Evolutionary conservation across 2,797 vertebrate genomes (phyloP).

Genomic region (Phataginus tetradactyla): DNA sequence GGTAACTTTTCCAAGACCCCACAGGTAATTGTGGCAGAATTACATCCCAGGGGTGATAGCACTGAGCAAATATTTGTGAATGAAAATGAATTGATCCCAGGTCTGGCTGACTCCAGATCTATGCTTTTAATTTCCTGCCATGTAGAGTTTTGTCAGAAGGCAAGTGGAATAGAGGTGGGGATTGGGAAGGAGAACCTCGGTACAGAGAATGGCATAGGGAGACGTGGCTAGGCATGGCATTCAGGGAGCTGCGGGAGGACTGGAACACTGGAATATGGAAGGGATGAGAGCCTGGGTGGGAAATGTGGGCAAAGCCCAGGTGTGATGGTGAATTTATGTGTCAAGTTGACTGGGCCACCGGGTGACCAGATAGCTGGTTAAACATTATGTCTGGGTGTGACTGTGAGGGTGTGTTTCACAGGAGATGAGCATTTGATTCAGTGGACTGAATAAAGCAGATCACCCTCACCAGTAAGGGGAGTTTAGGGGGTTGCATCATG

Average conservation of each 20-base stretch:
- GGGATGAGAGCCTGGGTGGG: too few relatives aligned
- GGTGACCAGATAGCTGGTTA: background rate
- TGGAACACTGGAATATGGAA: background rate
- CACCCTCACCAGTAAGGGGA: too few relatives aligned
- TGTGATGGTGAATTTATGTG: background rate
- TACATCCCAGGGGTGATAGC: background rate
- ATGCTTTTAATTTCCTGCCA: background rate
- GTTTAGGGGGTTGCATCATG: rapidly evolving
- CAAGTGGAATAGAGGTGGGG: too few relatives aligned
- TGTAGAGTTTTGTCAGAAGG: background rate
- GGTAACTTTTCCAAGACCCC: background rate
- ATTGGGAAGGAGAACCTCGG: background rate
- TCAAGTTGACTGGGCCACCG: background rate
- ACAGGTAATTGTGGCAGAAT: background rate
- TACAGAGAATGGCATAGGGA: background rate
- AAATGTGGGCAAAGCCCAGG: background rate
- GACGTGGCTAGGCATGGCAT: background rate
- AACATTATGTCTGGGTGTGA: background rate
- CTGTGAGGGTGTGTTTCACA: background rate
- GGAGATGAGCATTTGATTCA: background rate
- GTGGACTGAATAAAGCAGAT: background rate
- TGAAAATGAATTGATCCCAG: background rate
- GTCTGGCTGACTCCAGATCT: background rate
- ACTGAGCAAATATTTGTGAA: background rate
- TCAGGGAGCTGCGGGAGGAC: background rate